phyloP scores from a whole-genome alignment of 2,888 invertebrate species.

The Perizoma flavofasciatum region DNA sequence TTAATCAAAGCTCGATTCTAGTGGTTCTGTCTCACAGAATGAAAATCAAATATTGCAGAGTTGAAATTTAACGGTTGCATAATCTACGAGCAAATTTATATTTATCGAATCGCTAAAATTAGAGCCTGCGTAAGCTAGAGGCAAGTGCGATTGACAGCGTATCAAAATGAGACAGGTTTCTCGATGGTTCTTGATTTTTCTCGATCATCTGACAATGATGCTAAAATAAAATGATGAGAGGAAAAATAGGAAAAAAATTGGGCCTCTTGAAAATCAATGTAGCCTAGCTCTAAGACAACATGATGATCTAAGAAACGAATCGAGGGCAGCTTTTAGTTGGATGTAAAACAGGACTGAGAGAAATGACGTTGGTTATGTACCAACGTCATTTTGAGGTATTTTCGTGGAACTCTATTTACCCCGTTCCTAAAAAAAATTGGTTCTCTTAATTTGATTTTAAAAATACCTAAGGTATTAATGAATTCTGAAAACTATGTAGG shows the following conservation, averaged over 20 bases:
- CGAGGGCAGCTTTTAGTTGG: no score
- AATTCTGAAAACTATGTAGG: slow-evolving; percentile 9
- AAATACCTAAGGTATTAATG: slow-evolving; percentile 8
- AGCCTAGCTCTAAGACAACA: no score
- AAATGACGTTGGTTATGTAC: no score
- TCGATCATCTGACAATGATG: slow-evolving; percentile 20
- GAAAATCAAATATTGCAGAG: slow-evolving; percentile 5
- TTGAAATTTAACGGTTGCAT: slow-evolving; percentile 10
- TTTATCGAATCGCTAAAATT: slow-evolving; percentile 31
- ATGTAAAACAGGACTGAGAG: no score
- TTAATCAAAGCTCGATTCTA: slow-evolving; percentile 13
- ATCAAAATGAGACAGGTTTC: slow-evolving; percentile 17
- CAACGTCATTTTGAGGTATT: no score
- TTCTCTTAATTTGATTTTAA: no score
- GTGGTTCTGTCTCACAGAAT: background rate
- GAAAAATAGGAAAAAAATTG: background rate
- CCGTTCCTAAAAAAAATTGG: no score
- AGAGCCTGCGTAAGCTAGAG: slow-evolving; percentile 18
- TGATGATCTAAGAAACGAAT: no score
- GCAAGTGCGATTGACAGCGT: slow-evolving; percentile 25
- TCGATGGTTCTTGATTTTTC: no score
- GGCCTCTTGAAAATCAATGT: no score
- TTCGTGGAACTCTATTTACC: no score
- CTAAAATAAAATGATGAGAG: slow-evolving; percentile 6
- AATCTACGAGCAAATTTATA: slow-evolving; percentile 7